phyloP scores from a whole-genome alignment of 2,797 vertebrate species.

The Cossypha dichroa region DNA sequence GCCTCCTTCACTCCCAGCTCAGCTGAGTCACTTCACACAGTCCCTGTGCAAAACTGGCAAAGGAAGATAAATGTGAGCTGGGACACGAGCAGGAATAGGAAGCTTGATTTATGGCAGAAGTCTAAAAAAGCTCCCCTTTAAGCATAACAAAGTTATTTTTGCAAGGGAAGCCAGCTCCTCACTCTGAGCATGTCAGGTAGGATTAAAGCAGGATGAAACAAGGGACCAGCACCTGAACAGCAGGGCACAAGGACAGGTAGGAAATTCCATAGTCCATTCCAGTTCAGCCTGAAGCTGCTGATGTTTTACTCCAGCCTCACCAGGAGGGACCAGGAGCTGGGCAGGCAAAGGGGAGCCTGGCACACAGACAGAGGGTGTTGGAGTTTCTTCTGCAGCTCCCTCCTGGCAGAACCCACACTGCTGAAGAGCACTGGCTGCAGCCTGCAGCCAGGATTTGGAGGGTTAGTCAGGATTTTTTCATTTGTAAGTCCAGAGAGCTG shows the following conservation, averaged over 20 bases:
- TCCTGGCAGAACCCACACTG: rapidly evolving
- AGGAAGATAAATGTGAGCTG: no score
- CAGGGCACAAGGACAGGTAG: not conserved
- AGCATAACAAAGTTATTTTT: not conserved
- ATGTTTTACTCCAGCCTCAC: not conserved
- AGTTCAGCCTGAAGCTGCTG: not conserved
- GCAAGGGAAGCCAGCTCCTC: not conserved
- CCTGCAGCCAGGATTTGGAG: not conserved
- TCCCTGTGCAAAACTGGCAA: not conserved
- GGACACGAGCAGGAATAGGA: not conserved
- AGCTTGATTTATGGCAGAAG: not conserved
- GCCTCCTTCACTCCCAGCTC: not conserved
- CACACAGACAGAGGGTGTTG: not conserved
- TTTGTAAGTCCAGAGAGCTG: not conserved
- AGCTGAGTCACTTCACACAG: not conserved
- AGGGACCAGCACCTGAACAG: rapidly evolving
- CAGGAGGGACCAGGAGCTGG: not conserved
- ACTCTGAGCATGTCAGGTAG: not conserved
- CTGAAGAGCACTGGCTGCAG: not conserved
- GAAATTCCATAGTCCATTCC: not conserved
- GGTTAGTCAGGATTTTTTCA: not conserved
- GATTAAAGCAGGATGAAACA: not conserved
- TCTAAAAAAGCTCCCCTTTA: not conserved
- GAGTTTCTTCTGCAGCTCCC: not conserved
- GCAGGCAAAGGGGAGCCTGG: not conserved